Conservation (phyloP, 1,140 invertebrate species). For the Formica exsecta region DNA sequence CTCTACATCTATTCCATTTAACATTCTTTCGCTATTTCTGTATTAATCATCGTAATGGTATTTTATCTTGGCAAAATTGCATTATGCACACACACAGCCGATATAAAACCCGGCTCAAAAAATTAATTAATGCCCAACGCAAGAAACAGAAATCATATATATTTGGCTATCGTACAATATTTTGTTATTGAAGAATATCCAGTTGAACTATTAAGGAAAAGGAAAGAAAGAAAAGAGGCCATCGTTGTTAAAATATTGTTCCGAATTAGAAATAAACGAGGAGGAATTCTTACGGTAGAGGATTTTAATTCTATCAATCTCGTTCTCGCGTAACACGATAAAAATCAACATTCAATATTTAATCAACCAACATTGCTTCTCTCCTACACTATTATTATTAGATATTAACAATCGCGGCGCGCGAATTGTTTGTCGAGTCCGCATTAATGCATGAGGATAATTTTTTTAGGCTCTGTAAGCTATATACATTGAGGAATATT, state of each 20-base stretch:
- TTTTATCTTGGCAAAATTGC: background rate
- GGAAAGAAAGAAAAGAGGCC: background rate
- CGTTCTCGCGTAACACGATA: constrained; percentile 59
- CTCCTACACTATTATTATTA: constrained; percentile 59
- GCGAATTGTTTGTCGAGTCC: constrained; percentile 50
- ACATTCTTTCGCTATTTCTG: constrained; percentile 14
- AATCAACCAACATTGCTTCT: constrained; percentile 67
- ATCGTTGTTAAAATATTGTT: background rate
- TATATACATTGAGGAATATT: constrained; percentile 72
- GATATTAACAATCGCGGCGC: constrained; percentile 61
- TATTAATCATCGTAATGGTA: background rate
- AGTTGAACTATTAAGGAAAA: background rate
- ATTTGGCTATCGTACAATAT: background rate
- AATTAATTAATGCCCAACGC: background rate
- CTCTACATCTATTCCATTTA: constrained; percentile 25
- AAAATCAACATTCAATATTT: constrained; percentile 75
- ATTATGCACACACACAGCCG: background rate
- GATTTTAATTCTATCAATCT: constrained; percentile 18
- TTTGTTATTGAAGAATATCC: background rate
- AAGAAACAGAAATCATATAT: background rate
- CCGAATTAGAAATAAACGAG: constrained; percentile 17
- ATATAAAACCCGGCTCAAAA: background rate
- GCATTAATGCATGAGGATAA: constrained; percentile 32
- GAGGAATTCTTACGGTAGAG: constrained; percentile 3
- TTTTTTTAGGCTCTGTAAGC: constrained; percentile 34